These are phyloP conservation scores for Volucella inflata DNA, from an alignment of 2,888 invertebrate genomes.

Conservation along the genomic window DNA sequence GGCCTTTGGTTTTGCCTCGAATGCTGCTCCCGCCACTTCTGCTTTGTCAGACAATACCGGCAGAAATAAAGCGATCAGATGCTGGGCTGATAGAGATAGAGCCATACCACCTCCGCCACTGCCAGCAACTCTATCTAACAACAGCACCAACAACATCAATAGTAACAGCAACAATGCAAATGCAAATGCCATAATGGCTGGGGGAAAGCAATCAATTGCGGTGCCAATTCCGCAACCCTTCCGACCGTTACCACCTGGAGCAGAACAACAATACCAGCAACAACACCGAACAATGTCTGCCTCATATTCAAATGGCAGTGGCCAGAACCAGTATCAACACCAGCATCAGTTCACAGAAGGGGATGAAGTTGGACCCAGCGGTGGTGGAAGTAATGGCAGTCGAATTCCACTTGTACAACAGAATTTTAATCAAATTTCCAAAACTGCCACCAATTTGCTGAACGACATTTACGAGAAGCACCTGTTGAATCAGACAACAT, in stretches of 20 bases:
- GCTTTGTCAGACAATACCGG: conserved; percentile 54
- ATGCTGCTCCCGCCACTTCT: conserved; percentile 19
- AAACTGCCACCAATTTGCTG: conserved; percentile 80
- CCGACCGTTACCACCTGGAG: conserved; percentile 65
- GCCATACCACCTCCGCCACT: conserved; percentile 29
- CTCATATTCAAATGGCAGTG: conserved; percentile 51
- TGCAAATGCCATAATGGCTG: conserved; percentile 52
- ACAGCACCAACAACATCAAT: not conserved
- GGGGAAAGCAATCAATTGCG: conserved; percentile 78
- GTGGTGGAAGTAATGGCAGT: conserved; percentile 63
- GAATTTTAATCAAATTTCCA: conserved; percentile 81
- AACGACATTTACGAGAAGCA: conserved; percentile 81
- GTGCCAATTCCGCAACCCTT: conserved; percentile 77
- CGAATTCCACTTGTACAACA: conserved; percentile 73
- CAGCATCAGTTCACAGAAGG: conserved; percentile 65
- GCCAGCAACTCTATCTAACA: not conserved
- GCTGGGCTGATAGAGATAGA: conserved; percentile 58
- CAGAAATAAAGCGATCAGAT: conserved; percentile 60
- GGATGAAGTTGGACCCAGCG: conserved; percentile 72
- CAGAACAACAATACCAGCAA: conserved; percentile 54
- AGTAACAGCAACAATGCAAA: conserved; percentile 50
- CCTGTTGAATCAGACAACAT: conserved; percentile 81
- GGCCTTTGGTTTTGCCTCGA: conserved; percentile 63
- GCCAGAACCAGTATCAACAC: conserved; percentile 47
- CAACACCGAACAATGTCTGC: conserved; percentile 59